Base-by-base conservation (phyloP, 2,797 vertebrate species). In the Aulostomus chinensis region DNA sequence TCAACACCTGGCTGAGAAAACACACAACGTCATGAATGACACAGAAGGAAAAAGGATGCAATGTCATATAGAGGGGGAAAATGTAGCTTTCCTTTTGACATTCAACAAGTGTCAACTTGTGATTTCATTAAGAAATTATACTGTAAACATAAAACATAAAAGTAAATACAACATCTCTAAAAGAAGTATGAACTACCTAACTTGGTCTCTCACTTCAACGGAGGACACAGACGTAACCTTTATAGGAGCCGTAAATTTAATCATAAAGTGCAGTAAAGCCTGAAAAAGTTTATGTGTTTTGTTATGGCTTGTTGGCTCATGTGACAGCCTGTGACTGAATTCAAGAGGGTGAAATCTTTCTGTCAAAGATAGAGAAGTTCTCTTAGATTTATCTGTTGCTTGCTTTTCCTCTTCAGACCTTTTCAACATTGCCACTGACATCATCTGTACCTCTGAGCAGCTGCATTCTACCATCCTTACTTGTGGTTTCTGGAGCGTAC, bases 1-100 rank as follows among this genome's bases (percentile, higher is more conserved):
- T 83, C 57, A 82, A 69, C 75, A 81, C 83, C 87, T 85, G 83
- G 39, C 47, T 53, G 56, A 65, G 48, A 50, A 68, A 54, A 68
- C 30, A 76, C 12, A 68, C 29, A 68, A 4, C 2, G 35, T 53
- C 31, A 52, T 48, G 14, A 22, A 15, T 46, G 32, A 35, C 22
- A 28, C 51, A 30, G 14, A 37, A 56, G 18, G 13, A 46, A 57
- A 47, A 39, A 6, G 3, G 4, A 48, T 34, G 6, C 14, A 0
- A 20, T 22, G 47, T 39, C 5, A n/a, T n/a, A n/a, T n/a, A n/a
- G n/a, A n/a, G n/a, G n/a, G n/a, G n/a, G n/a, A n/a, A n/a, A n/a
- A n/a, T n/a, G n/a, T n/a, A n/a, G n/a, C n/a, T n/a, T 22, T 7
- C 24, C 41, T 45, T 21, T 8, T 4, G 14, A 41, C 18, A 21